phyloP scores from a whole-genome alignment of 2,113 vertebrate species.

The Hippocampus comes region DNA sequence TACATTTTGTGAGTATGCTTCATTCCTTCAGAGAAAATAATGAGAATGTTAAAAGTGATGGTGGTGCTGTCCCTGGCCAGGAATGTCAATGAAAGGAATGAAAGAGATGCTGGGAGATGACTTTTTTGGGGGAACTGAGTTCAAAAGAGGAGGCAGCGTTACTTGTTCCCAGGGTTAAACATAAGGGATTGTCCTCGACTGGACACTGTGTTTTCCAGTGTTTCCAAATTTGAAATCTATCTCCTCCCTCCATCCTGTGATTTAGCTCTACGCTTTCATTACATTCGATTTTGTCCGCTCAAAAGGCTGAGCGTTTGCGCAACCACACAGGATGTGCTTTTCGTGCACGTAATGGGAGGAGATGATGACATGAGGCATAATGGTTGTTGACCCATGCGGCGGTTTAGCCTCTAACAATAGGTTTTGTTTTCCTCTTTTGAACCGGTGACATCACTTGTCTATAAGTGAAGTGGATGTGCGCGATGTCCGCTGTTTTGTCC shows the following conservation, averaged over 20 bases:
- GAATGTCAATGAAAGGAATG: too few species aligned
- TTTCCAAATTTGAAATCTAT: background rate
- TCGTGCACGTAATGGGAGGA: background rate
- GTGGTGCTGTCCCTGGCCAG: too few species aligned
- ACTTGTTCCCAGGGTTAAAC: background rate
- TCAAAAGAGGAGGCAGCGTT: background rate
- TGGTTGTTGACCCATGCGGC: background rate
- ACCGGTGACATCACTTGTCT: conserved; percentile 45
- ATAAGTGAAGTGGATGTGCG: conserved; percentile 16
- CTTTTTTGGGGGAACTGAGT: background rate
- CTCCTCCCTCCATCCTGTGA: conserved; percentile 29
- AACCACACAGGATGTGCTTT: conserved; percentile 44
- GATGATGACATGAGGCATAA: conserved; percentile 4
- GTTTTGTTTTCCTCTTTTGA: conserved; percentile 36
- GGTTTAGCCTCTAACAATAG: conserved; percentile 38
- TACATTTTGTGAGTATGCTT: too few species aligned
- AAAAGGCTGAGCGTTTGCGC: conserved; percentile 32
- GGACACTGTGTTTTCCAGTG: conserved; percentile 1
- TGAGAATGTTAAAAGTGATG: too few species aligned
- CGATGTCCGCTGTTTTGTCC: conserved; percentile 3
- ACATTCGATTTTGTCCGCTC: conserved; percentile 11
- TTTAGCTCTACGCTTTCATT: conserved; percentile 51
- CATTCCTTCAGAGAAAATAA: too few species aligned
- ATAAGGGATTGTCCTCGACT: background rate
- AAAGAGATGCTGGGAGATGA: too few species aligned